Percentiles rank a stretch among this genome's conserved stretches.
phyloP scores from a whole-genome alignment of 2,888 invertebrate species.

The Pristionchus maxplancki region DNA sequence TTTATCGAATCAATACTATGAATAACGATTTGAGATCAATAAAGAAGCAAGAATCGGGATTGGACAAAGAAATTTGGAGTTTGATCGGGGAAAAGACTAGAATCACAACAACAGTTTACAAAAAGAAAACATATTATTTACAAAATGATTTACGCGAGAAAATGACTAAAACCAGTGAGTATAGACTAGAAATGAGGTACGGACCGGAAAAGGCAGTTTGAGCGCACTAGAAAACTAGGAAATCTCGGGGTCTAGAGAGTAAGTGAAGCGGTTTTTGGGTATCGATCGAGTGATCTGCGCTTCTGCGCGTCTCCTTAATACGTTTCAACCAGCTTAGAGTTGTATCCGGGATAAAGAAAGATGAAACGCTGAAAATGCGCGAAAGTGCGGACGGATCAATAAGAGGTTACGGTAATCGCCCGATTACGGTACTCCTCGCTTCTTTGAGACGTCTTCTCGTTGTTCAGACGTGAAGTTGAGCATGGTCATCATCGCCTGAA shows the following conservation, averaged over 20 bases:
- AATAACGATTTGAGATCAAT: constrained; percentile 19
- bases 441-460: constrained; percentile 69
- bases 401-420: not conserved
- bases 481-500: constrained; percentile 90
- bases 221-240: not conserved
- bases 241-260: constrained; percentile 9
- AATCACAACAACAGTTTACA: constrained; percentile 24
- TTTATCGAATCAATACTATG: constrained; percentile 6
- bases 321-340: too few relatives aligned
- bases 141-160: not conserved
- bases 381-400: not conserved
- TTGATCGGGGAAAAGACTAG: constrained; percentile 9
- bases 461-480: constrained; percentile 79
- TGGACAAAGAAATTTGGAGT: not conserved
- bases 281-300: too few relatives aligned
- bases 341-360: too few relatives aligned
- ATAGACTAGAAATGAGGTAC: constrained; percentile 14
- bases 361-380: too few relatives aligned
- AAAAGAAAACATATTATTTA: not conserved
- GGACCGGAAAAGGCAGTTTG: not conserved
- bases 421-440: constrained; percentile 17
- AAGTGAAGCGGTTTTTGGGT: constrained; percentile 23
- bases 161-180: not conserved
- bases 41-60: constrained; percentile 37
- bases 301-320: too few relatives aligned